phyloP scores from a whole-genome alignment of 2,888 invertebrate genomes.

The Hofmannophila pseudospretella region DNA sequence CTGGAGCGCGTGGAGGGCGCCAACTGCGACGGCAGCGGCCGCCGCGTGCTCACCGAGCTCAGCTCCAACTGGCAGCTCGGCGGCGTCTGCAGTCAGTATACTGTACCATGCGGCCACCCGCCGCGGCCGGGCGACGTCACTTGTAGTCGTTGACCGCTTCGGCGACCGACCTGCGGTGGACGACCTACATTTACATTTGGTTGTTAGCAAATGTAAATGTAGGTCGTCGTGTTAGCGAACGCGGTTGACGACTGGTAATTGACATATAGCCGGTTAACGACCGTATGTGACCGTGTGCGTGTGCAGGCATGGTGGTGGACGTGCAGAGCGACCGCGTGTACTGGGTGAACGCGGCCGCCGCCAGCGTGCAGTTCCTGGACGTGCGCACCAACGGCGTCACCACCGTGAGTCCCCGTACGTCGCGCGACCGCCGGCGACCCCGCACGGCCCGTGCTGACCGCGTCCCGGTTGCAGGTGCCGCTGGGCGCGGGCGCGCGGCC shows the following conservation, averaged over 20 bases:
- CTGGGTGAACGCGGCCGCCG: constrained; percentile 74
- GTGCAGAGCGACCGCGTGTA: constrained; percentile 80
- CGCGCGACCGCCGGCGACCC: neutral
- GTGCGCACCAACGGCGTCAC: constrained; percentile 47
- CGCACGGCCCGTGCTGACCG: neutral
- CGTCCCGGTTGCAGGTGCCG: constrained; percentile 28
- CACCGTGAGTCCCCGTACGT: constrained; percentile 30
- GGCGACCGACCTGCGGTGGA: no score
- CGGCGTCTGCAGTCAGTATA: neutral
- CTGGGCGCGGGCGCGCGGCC: constrained; percentile 64
- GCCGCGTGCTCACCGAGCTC: constrained; percentile 45
- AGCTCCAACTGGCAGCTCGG: constrained; percentile 32
- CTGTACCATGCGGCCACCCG: neutral
- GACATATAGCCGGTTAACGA: neutral
- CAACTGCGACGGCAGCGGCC: constrained; percentile 81
- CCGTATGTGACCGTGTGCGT: neutral
- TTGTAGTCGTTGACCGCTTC: no score
- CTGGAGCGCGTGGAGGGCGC: constrained; percentile 79
- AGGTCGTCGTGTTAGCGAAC: no score
- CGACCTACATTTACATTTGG: no score
- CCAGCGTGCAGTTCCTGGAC: constrained; percentile 80
- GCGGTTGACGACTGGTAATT: neutral
- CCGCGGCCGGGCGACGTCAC: no score
- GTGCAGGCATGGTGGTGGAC: constrained; percentile 80
- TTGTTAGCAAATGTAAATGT: no score